Evolutionary conservation across 2,797 vertebrate genomes (phyloP).

Genomic region (Bradypodion ventrale): DNA sequence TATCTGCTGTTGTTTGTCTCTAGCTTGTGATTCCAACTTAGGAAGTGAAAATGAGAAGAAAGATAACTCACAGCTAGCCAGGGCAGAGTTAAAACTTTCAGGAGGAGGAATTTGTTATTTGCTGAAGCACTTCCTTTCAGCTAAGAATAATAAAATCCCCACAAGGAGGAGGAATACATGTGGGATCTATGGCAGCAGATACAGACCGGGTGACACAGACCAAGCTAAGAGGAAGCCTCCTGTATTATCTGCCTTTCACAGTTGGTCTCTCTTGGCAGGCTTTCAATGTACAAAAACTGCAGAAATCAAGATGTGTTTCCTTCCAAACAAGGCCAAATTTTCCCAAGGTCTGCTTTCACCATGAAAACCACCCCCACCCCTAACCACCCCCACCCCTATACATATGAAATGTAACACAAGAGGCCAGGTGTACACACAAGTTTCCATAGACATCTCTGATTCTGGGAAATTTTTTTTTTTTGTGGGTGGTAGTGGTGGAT

Average conservation of each 20-base stretch:
- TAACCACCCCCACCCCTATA: background rate
- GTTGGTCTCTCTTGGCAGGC: constrained; percentile 36
- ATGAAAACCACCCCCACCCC: background rate
- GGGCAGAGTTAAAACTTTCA: constrained; percentile 52
- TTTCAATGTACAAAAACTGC: background rate
- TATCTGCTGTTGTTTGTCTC: background rate
- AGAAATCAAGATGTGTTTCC: fast-evolving
- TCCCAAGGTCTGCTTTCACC: background rate
- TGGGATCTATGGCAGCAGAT: constrained; percentile 41
- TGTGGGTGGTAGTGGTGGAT: no score
- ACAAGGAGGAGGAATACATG: constrained; percentile 28
- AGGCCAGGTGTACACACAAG: constrained; percentile 16
- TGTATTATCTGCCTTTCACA: constrained; percentile 52
- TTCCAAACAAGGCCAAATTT: background rate
- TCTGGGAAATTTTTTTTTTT: background rate
- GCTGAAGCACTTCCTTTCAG: constrained; percentile 43
- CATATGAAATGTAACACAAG: background rate
- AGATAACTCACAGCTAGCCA: background rate
- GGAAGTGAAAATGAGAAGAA: background rate
- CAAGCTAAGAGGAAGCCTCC: constrained; percentile 48
- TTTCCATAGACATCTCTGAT: background rate
- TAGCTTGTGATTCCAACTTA: background rate
- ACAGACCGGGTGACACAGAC: fast-evolving
- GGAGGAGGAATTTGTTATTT: constrained; percentile 32
- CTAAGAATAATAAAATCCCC: constrained; percentile 41